A percentile compares a stretch with the other conserved stretches of the same genome.
Conservation (phyloP, 2,888 invertebrate species). For the Caenorhabditis sinica region DNA sequence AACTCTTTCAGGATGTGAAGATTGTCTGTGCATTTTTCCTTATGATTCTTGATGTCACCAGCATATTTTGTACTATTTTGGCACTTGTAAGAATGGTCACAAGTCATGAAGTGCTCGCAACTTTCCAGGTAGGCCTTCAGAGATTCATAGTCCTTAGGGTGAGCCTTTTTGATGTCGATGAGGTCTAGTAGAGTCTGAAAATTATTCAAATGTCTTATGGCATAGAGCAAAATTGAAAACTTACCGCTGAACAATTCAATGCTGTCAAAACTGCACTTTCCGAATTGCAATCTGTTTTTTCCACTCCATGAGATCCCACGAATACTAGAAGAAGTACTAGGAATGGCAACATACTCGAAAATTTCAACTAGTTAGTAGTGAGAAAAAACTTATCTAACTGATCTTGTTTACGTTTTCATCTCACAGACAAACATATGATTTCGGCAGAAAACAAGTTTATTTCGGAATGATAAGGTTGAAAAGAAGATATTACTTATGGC, state of each 20-base stretch:
- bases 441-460: neutral
- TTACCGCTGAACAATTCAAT: slow-evolving; percentile 22
- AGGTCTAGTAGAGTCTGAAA: slow-evolving; percentile 21
- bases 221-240: neutral
- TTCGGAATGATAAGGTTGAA: neutral
- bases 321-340: neutral
- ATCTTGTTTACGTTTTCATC: slow-evolving; percentile 5
- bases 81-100: slow-evolving; percentile 16
- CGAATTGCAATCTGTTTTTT: slow-evolving; percentile 11
- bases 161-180: neutral
- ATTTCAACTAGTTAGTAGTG: neutral
- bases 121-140: slow-evolving; percentile 16
- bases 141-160: slow-evolving; percentile 7
- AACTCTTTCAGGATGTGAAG: slow-evolving; percentile 14
- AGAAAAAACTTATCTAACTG: neutral
- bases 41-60: slow-evolving; percentile 2
- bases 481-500: neutral
- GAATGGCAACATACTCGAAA: neutral
- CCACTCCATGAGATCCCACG: neutral
- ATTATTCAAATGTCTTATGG: neutral
- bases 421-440: neutral
- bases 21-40: slow-evolving; percentile 3
- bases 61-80: slow-evolving; percentile 8
- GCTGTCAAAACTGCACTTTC: slow-evolving; percentile 7
- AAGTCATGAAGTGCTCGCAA: slow-evolving; percentile 12